Percentiles rank a stretch among this genome's conserved stretches.
Evolutionary conservation across 2,888 invertebrate species (phyloP).

Genomic region (Atrina japonica): DNA sequence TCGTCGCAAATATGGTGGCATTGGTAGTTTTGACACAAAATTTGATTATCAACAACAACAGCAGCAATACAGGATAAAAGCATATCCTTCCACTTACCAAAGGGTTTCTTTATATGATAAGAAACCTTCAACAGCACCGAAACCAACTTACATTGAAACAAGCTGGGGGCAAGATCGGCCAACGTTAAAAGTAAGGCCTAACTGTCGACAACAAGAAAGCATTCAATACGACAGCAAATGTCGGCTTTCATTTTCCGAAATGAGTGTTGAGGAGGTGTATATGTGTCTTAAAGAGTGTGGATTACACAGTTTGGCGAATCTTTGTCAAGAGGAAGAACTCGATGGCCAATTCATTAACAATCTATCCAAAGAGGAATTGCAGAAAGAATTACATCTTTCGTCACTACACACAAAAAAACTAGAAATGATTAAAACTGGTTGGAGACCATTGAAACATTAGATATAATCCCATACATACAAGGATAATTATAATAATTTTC

Average conservation of each 20-base stretch:
- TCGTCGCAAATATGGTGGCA: no score
- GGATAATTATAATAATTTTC: no score
- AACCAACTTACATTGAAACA: constrained; percentile 1
- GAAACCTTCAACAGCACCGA: neutral
- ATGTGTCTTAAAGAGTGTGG: constrained; percentile 50
- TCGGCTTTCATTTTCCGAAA: neutral
- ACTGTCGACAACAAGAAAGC: neutral
- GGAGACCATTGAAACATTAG: constrained; percentile 35
- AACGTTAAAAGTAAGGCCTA: no score
- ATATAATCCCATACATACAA: no score
- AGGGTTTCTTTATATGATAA: no score
- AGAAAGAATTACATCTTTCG: constrained; percentile 46
- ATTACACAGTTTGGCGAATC: constrained; percentile 40
- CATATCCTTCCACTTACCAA: no score
- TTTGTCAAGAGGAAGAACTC: constrained; percentile 46
- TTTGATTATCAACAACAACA: no score
- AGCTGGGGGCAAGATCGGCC: no score
- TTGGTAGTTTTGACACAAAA: no score
- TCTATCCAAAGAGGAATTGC: constrained; percentile 39
- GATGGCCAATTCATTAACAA: constrained; percentile 50
- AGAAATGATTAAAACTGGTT: constrained; percentile 43
- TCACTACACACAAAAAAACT: constrained; percentile 48
- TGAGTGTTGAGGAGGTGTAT: constrained; percentile 45
- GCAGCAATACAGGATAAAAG: no score
- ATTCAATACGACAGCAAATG: constrained; percentile 31